phyloP scores from a whole-genome alignment of 2,888 invertebrate genomes.

The Aphidoletes aphidimyza region DNA sequence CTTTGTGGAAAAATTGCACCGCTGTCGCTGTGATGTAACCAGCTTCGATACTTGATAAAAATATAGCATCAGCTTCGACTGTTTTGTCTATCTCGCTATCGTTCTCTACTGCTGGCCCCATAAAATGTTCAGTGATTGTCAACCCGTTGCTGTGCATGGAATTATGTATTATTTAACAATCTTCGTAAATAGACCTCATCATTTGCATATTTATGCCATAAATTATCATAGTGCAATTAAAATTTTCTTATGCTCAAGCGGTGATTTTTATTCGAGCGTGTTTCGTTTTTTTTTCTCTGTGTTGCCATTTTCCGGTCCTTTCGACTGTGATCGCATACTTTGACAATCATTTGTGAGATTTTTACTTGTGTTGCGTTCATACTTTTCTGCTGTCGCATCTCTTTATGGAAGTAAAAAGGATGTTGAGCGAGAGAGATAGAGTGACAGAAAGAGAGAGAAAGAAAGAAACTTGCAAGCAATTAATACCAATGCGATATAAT shows the following conservation, averaged over 20 bases:
- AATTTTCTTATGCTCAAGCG: conserved; percentile 52
- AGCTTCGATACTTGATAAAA: too few relatives aligned
- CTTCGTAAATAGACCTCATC: conserved; percentile 27
- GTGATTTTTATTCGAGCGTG: background rate
- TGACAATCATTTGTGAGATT: background rate
- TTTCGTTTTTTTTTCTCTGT: background rate
- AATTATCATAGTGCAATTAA: conserved; percentile 56
- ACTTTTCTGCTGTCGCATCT: background rate
- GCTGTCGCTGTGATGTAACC: too few relatives aligned
- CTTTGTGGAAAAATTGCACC: background rate
- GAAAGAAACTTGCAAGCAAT: conserved; percentile 14
- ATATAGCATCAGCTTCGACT: too few relatives aligned
- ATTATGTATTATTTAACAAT: background rate
- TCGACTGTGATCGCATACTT: background rate
- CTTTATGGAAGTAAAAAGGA: background rate
- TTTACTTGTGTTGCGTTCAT: background rate
- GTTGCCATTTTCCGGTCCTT: conserved; percentile 5
- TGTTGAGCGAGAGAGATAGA: background rate
- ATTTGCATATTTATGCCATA: conserved; percentile 56
- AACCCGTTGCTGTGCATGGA: background rate
- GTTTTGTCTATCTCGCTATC: too few relatives aligned
- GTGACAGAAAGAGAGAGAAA: background rate
- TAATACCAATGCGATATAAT: conserved; percentile 35
- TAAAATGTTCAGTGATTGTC: background rate
- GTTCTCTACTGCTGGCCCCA: background rate